Base-by-base conservation (phyloP, 2,888 invertebrate species). In the Mamestra brassicae region DNA sequence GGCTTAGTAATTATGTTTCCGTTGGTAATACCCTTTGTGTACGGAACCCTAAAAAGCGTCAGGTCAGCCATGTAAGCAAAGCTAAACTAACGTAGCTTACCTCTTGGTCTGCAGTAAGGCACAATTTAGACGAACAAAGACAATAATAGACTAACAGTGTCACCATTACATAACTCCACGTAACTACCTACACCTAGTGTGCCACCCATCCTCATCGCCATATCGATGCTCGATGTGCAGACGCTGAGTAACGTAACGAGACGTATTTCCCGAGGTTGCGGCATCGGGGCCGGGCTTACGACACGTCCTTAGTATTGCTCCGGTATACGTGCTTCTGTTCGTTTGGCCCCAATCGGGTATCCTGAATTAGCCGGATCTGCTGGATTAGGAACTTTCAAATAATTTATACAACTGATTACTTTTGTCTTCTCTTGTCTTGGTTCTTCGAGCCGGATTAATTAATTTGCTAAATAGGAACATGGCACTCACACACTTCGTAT, bases 191-290 rank as follows among this genome's bases (percentile, higher is more conserved):
- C n/a, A 50, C 50, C n/a, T n/a, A 61, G 3, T 42, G 26, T n/a
- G n/a, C 54, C 38, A 52, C 64, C 63, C 58, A 71, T 65, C 57
- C 61, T 74, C 38, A n/a, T 58, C 58, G 58, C 34, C 54, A 58
- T 45, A 58, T 47, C 55, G 45, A 50, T 26, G 26, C 26, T 65
- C 57, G 10, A 60, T 55, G 58, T 74, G 71, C 52, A 5, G 5
- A 38, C 68, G 72, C 71, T 78, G 72, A 82, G 79, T 84, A 77
- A 85, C 52, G 15, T 73, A 55, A 71, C 67, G 26, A 62, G 76
- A 61, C 77, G 85, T 81, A 69, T 85, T 86, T 86, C 69, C 86
- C 86, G 79, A 85, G 80, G 78, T 84, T 78, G 42, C 71, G 34
- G 36, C 66, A 74, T 64, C 45, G 79, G 74, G 76, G 83, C 45